Conservation (phyloP, 2,888 invertebrate species). For the Hyppa rectilinea region DNA sequence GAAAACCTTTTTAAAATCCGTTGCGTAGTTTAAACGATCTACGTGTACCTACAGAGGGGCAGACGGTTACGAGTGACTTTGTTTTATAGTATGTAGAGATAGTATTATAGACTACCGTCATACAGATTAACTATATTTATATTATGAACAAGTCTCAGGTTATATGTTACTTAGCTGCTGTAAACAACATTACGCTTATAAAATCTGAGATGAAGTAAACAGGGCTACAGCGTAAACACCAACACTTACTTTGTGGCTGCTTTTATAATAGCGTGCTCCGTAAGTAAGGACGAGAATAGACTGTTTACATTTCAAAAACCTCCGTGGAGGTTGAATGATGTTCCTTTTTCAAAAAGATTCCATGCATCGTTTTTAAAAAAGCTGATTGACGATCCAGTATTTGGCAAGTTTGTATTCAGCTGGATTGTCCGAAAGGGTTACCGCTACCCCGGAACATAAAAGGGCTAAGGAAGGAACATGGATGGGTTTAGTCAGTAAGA, state of each 20-base stretch:
- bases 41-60: too few relatives aligned
- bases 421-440: too few relatives aligned
- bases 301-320: neutral
- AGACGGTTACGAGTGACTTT: too few relatives aligned
- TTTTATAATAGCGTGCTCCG: neutral
- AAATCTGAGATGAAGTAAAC: slow-evolving; percentile 45
- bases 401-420: too few relatives aligned
- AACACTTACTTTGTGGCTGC: neutral
- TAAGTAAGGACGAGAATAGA: neutral
- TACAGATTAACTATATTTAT: slow-evolving; percentile 57
- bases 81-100: too few relatives aligned
- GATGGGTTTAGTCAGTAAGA: too few relatives aligned
- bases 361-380: neutral
- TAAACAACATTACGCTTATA: slow-evolving; percentile 26
- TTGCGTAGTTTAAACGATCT: too few relatives aligned
- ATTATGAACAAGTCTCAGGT: slow-evolving; percentile 43
- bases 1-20: too few relatives aligned
- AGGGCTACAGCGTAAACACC: slow-evolving; percentile 26
- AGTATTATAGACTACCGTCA: too few relatives aligned
- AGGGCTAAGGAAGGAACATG: too few relatives aligned
- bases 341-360: slow-evolving; percentile 3
- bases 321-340: neutral
- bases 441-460: too few relatives aligned
- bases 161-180: slow-evolving; percentile 25
- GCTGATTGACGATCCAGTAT: neutral